Conservation (phyloP, 1,140 invertebrate genomes). For the Hydropsyche tenuis region DNA sequence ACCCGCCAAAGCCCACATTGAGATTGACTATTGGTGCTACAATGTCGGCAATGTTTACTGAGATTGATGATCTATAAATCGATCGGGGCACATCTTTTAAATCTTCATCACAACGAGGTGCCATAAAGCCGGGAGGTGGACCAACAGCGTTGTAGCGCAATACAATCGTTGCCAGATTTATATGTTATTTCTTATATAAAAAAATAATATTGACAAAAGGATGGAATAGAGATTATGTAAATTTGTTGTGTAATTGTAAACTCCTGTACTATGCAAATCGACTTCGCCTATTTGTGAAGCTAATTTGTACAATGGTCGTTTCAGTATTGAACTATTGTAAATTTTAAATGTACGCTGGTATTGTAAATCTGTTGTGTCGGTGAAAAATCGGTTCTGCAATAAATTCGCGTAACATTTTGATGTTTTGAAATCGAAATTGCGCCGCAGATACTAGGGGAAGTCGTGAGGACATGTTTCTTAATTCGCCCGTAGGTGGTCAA, state of each 20-base stretch:
- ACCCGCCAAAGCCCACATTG: conserved; percentile 14
- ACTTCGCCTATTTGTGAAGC: too few relatives aligned
- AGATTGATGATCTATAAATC: conserved; percentile 41
- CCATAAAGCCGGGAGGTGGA: conserved; percentile 8
- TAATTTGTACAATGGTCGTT: too few relatives aligned
- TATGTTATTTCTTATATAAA: too few relatives aligned
- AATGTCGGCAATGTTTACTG: conserved; percentile 33
- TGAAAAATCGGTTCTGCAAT: neutral
- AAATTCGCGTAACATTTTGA: too few relatives aligned
- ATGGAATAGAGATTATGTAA: too few relatives aligned
- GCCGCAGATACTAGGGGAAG: neutral
- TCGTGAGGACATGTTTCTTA: conserved; percentile 22
- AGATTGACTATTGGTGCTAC: conserved; percentile 10
- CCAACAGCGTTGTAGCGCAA: neutral
- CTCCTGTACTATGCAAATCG: too few relatives aligned
- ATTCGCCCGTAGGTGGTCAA: conserved; percentile 19
- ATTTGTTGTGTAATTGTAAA: too few relatives aligned
- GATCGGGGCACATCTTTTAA: conserved; percentile 34
- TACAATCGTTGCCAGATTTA: neutral
- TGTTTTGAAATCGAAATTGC: conserved; percentile 1
- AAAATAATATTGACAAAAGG: too few relatives aligned
- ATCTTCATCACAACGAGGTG: conserved; percentile 37
- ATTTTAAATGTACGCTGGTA: neutral
- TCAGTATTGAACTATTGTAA: neutral
- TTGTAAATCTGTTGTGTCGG: neutral